Base-by-base conservation (phyloP, 2,888 invertebrate species). In the Philereme vetulata region DNA sequence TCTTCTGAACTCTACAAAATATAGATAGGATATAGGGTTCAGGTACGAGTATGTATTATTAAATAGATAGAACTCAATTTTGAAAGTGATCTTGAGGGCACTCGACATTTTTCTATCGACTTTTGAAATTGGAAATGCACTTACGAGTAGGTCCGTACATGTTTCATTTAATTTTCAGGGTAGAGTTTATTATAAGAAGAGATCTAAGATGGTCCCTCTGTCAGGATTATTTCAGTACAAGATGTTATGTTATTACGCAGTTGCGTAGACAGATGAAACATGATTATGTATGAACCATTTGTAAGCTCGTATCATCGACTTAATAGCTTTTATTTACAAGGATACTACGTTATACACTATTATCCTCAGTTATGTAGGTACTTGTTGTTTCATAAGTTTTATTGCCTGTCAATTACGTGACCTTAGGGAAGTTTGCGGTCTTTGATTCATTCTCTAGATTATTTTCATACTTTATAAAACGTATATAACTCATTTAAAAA, bases 221-320 rank as follows among this genome's bases (percentile, higher is more conserved):
- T 58, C 62, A 55, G 48, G 51, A 57, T 62, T 33, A 40, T 62
- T 49, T 48, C 54, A 51, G 38, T 10, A 42, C 57, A 32, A 34
- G 51, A 62, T 48, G 48, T 46, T 48, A 51, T 44, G 51, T 43
- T 54, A 62, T 57, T 54, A 62, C 62, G 72, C 71, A 72, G 65
- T 73, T 69, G 75, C 78, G 77, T 80, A 74, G 78, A 78, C 74
- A 76, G 76, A 78, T 75, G 72, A 70, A 72, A 71, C 67, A 71
- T 67, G 63, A 71, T 69, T 66, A 78, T 72, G 71, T 69, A 80
- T 79, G 74, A 76, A 71, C 71, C 62, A 77, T 76, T 73, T 68
- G 71, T 72, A 73, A 73, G 72, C 73, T 74, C 60, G 62, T 72
- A 65, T 60, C 63, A 60, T 65, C 62, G 60, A 61, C 72, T 70